Evolutionary conservation across 1,140 invertebrate species (phyloP).

Genomic region (Pogonognathellus flavescens): DNA sequence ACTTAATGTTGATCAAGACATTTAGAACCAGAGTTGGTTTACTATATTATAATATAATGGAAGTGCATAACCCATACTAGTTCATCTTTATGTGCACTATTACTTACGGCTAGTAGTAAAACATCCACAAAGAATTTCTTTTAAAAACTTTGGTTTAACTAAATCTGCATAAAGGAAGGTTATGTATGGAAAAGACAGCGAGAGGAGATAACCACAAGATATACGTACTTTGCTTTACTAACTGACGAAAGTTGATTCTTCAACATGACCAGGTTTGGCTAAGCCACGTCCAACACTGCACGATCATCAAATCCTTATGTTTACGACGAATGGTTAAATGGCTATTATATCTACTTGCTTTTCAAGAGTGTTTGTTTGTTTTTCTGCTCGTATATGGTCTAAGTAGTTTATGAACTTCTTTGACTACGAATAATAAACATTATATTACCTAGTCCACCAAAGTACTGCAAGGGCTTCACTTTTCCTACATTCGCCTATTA

Average conservation of each 20-base stretch:
- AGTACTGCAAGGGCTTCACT: neutral
- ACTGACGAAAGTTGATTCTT: constrained; percentile 39
- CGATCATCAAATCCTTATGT: constrained; percentile 41
- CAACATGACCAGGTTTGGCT: constrained; percentile 6
- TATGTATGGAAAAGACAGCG: neutral
- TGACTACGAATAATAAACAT: constrained; percentile 27
- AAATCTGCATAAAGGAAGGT: constrained; percentile 25
- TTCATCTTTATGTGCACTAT: no score
- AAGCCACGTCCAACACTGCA: neutral
- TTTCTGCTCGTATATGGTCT: constrained; percentile 16
- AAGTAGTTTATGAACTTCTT: constrained; percentile 17
- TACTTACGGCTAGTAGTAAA: neutral
- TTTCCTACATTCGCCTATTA: neutral
- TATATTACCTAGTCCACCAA: neutral
- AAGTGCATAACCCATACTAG: no score
- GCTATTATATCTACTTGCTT: constrained; percentile 28
- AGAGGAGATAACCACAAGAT: no score
- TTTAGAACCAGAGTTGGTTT: no score
- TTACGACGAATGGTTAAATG: constrained; percentile 30
- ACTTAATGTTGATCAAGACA: no score
- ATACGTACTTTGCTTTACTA: neutral
- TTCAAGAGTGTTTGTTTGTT: constrained; percentile 48
- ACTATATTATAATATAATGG: neutral
- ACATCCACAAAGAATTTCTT: constrained; percentile 16
- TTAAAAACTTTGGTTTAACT: constrained; percentile 2